Evolutionary conservation across 30 jellyfish, hydroid and myxozoan species (phyloP).

Genomic region (Cassiopea andromeda): DNA sequence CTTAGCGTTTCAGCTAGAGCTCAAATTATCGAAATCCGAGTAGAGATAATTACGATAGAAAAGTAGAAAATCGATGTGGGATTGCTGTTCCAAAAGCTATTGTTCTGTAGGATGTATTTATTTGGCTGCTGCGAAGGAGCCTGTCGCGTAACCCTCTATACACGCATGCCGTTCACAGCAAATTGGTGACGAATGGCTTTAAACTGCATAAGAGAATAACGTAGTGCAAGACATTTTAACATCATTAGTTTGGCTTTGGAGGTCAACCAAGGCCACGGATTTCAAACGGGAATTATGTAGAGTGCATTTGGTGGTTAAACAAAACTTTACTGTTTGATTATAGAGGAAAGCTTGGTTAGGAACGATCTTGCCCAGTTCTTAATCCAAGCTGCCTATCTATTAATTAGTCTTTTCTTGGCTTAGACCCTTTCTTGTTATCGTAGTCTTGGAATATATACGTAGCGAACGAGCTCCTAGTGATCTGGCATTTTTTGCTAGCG

Average conservation of each 20-base stretch:
- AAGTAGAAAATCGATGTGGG: no score
- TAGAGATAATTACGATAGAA: no score
- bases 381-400: neutral
- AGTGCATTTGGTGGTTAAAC: slow-evolving; percentile 43
- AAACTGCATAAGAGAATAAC: slow-evolving; percentile 10
- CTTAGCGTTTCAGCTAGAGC: no score
- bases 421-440: neutral
- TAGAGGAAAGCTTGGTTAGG: neutral
- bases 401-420: slow-evolving; percentile 1
- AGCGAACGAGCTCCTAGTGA: no score
- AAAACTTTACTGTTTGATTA: slow-evolving; percentile 17
- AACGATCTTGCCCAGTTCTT: neutral
- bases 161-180: neutral
- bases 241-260: slow-evolving; percentile 51
- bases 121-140: slow-evolving; percentile 15
- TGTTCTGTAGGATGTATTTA: no score
- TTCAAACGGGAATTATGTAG: slow-evolving; percentile 38
- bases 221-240: slow-evolving; percentile 12
- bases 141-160: neutral
- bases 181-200: neutral
- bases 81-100: no score
- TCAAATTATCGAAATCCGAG: no score
- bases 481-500: no score
- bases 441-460: neutral
- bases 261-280: slow-evolving; percentile 54